phyloP scores from a whole-genome alignment of 2,797 vertebrate species.

The Macropodus opercularis region DNA sequence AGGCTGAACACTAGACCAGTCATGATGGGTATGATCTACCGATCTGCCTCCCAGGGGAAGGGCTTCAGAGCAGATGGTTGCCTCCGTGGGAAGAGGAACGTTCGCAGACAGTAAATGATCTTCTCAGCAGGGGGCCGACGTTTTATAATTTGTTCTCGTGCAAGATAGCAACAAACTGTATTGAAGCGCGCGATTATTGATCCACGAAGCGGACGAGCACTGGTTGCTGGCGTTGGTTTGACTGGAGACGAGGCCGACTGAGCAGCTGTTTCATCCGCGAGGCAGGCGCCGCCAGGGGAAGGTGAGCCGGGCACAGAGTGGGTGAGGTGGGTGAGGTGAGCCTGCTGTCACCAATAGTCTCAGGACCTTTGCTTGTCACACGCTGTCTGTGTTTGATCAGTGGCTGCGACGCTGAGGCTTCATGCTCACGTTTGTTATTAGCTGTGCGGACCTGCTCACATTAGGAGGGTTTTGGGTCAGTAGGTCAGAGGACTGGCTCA shows the following conservation, averaged over 20 bases:
- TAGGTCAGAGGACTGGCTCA: constrained; percentile 65
- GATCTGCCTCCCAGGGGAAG: constrained; percentile 55
- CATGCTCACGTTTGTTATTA: constrained; percentile 54
- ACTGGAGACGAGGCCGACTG: constrained; percentile 38
- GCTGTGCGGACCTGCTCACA: constrained; percentile 64
- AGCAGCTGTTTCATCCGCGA: constrained; percentile 44
- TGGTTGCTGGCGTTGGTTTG: constrained; percentile 28
- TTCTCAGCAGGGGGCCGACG: constrained; percentile 39
- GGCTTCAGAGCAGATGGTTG: constrained; percentile 62
- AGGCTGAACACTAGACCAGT: constrained; percentile 27
- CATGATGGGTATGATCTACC: constrained; percentile 43
- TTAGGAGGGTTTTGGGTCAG: constrained; percentile 65
- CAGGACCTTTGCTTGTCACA: constrained; percentile 6
- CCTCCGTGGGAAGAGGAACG: constrained; percentile 46
- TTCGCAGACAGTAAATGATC: constrained; percentile 63
- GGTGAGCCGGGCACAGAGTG: background rate
- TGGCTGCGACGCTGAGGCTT: constrained; percentile 27
- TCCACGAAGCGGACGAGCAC: background rate
- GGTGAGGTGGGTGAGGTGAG: background rate
- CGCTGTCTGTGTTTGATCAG: constrained; percentile 28
- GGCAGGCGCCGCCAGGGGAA: constrained; percentile 15
- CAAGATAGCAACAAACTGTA: constrained; percentile 38
- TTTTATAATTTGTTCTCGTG: constrained; percentile 31
- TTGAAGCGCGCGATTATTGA: constrained; percentile 31
- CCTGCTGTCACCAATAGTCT: background rate